Base-by-base conservation (phyloP, 2,797 vertebrate species). In the Onychomys arenicola region DNA sequence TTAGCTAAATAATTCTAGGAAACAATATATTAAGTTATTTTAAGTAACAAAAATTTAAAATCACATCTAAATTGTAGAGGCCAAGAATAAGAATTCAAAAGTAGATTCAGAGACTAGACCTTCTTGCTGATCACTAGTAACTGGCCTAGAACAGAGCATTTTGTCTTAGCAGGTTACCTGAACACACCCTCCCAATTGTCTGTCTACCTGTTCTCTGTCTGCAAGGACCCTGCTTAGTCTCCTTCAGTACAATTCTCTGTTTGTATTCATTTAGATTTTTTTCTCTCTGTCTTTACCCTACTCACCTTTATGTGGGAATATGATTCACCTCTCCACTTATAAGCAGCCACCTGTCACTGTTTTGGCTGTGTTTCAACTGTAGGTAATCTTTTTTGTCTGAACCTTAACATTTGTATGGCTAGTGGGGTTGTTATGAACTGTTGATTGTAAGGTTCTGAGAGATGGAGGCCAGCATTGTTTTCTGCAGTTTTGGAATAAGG, bases 1-100 rank as follows among this genome's bases (percentile, higher is more conserved):
- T 85, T 83, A 89, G 52, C n/a, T 46, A 88, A 73, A 91, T 29
- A 71, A 65, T 69, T 88, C 32, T 65, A 88, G 32, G 37, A 89
- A 55, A 92, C 2, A 73, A 43, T 12, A 84, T 27, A 65, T 5
- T 16, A 40, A 94, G 55, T 67, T 34, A 59, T 84, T 65, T 43
- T 83, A 69, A 57, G 65, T 93, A n/a, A 71, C 17, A 77, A 90
- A 85, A 82, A 80, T 13, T 17, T 73, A 80, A 80, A 91, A 59
- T 21, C 9, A 40, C 12, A 52, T 32, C 21, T 91, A 80, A 59
- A 80, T 84, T 93, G 34, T 49, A 59, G 78, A 94, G 92, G 80
- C 29, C 29, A 85, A 81, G n/a, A 81, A n/a, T 34, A 23, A 17
- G 7, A 6, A 40, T 67, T 25, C 10, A 57, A 77, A 88, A 83